Conservation (phyloP, 2,797 vertebrate species). For the Holocentrus rufus region DNA sequence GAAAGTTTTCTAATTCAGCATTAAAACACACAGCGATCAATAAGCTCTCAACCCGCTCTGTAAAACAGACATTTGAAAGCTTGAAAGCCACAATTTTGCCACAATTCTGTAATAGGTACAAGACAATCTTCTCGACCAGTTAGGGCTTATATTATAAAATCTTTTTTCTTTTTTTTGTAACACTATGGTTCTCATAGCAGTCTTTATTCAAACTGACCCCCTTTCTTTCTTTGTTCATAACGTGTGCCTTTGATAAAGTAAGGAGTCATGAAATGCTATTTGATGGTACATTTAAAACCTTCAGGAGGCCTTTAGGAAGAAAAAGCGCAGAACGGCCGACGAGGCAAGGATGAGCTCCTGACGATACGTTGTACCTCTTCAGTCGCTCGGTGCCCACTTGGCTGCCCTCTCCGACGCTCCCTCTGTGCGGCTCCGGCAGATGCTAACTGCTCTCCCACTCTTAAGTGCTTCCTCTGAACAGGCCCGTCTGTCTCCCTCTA, state of each 20-base stretch:
- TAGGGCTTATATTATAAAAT: too few relatives aligned
- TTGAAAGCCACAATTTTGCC: neutral
- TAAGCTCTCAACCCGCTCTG: neutral
- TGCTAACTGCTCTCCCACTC: slow-evolving; percentile 38
- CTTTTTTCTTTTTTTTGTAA: too few relatives aligned
- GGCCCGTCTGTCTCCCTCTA: slow-evolving; percentile 39
- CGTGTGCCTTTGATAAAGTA: neutral
- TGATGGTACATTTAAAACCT: slow-evolving; percentile 19
- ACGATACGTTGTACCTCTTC: slow-evolving; percentile 39
- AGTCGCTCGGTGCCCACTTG: slow-evolving; percentile 40
- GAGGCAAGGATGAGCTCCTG: slow-evolving; percentile 25
- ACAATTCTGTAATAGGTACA: neutral
- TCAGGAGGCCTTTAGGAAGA: neutral
- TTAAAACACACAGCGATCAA: neutral
- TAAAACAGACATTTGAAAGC: too few relatives aligned
- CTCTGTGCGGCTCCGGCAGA: slow-evolving; percentile 40
- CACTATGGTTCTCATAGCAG: too few relatives aligned
- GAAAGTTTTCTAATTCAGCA: too few relatives aligned
- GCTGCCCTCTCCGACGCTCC: slow-evolving; percentile 33
- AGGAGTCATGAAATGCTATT: slow-evolving; percentile 2
- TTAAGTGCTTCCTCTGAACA: slow-evolving; percentile 53
- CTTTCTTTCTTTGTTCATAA: neutral
- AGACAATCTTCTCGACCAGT: too few relatives aligned
- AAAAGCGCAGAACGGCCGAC: slow-evolving; percentile 19
- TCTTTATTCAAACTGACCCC: too few relatives aligned